Conservation (phyloP, 2,113 vertebrate species). For the Platanista minor region DNA sequence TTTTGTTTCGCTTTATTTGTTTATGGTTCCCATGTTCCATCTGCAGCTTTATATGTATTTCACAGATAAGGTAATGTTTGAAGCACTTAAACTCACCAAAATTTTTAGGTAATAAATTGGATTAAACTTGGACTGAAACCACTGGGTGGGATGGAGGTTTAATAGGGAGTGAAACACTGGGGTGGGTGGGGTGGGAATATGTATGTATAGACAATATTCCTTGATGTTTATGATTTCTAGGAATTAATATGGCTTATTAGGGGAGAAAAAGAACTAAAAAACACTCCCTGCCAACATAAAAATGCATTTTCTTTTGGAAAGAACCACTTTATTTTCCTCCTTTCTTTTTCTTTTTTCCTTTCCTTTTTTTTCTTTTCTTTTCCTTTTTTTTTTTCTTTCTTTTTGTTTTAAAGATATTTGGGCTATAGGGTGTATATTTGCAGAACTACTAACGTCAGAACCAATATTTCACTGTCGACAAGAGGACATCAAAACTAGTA, state of each 20-base stretch:
- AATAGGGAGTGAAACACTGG: conserved; percentile 17
- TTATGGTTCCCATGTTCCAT: neutral
- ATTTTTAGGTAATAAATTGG: neutral
- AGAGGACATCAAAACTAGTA: conserved; percentile 99
- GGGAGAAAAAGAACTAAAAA: conserved; percentile 33
- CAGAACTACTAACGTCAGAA: conserved; percentile 99
- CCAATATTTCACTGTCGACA: conserved; percentile 99
- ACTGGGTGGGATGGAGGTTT: neutral
- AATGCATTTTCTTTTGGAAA: conserved; percentile 78
- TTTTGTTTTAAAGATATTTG: conserved; percentile 92
- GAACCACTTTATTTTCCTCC: conserved; percentile 76
- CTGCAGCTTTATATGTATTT: conserved; percentile 21
- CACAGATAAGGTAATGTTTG: conserved; percentile 12
- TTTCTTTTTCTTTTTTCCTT: conserved; percentile 70
- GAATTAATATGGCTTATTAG: conserved; percentile 33
- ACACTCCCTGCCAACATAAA: conserved; percentile 55
- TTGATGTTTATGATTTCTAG: conserved; percentile 42
- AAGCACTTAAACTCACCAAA: neutral
- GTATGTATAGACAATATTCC: conserved; percentile 30
- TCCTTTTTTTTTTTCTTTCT: neutral
- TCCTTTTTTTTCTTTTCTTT: conserved; percentile 65
- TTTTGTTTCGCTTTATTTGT: conserved; percentile 54
- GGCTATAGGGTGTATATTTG: conserved; percentile 99
- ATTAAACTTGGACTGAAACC: neutral
- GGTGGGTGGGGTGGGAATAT: neutral